A percentile compares a stretch with the other conserved stretches of the same genome.
These are phyloP conservation scores for Danaus plexippus DNA, from an alignment of 1,140 invertebrate genomes.

Conservation along the genomic window DNA sequence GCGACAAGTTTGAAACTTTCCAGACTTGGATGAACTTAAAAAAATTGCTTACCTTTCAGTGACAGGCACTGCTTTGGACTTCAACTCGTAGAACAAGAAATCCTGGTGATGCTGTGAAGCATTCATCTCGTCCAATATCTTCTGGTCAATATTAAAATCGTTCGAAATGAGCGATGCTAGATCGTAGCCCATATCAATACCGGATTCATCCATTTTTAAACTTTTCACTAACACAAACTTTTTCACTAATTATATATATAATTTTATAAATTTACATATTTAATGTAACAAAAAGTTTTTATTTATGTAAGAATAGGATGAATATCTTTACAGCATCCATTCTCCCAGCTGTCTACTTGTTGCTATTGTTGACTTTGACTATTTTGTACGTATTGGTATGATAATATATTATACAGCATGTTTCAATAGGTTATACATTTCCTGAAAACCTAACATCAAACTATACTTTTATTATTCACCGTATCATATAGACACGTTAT, in stretches of 20 bases:
- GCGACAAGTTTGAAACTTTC: slow-evolving; percentile 30
- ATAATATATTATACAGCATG: slow-evolving; percentile 44
- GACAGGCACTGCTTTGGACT: slow-evolving; percentile 76
- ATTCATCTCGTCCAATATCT: slow-evolving; percentile 72
- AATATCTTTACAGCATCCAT: slow-evolving; percentile 57
- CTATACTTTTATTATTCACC: slow-evolving; percentile 9
- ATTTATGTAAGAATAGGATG: slow-evolving; percentile 40
- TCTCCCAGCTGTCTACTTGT: slow-evolving; percentile 66
- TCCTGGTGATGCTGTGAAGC: slow-evolving; percentile 72
- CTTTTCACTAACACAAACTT: slow-evolving; percentile 60
- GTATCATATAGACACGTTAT: slow-evolving; percentile 4
- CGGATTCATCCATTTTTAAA: slow-evolving; percentile 76
- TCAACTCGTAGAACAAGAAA: slow-evolving; percentile 80
- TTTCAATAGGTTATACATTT: slow-evolving; percentile 22
- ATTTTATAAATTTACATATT: slow-evolving; percentile 40
- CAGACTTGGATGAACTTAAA: slow-evolving; percentile 7
- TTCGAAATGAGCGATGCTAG: slow-evolving; percentile 74
- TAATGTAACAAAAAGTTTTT: slow-evolving; percentile 42
- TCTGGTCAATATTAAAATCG: slow-evolving; percentile 72
- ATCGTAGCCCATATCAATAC: slow-evolving; percentile 82
- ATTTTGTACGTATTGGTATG: slow-evolving; percentile 39
- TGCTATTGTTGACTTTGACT: slow-evolving; percentile 54
- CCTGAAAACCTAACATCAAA: slow-evolving; percentile 2
- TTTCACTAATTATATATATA: slow-evolving; percentile 39
- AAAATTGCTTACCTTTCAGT: slow-evolving; percentile 74